Evolutionary conservation across 2,888 invertebrate genomes (phyloP).

Genomic region (Atrina japonica): DNA sequence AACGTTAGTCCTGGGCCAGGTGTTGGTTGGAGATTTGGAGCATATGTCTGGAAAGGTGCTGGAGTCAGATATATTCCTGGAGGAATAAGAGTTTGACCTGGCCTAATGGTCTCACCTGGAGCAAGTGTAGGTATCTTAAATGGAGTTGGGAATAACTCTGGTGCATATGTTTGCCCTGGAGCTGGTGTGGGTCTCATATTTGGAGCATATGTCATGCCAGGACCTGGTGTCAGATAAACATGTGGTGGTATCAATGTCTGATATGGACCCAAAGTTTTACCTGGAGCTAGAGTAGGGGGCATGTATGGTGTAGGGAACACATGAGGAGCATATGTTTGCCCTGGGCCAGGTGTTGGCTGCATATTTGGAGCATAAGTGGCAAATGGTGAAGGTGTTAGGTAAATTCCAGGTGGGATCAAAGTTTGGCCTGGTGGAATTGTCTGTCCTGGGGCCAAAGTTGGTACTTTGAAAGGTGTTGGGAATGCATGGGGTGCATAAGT

Average conservation of each 20-base stretch:
- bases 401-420: conserved; percentile 46
- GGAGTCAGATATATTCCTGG: conserved; percentile 37
- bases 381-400: conserved; percentile 36
- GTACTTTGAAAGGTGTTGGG: conserved; percentile 56
- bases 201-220: conserved; percentile 49
- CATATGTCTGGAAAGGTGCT: conserved; percentile 44
- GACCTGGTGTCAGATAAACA: conserved; percentile 33
- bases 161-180: conserved; percentile 43
- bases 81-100: conserved; percentile 28
- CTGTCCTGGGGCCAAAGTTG: conserved; percentile 55
- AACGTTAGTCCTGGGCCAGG: conserved; percentile 43
- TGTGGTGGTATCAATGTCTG: conserved; percentile 44
- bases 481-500: conserved; percentile 52
- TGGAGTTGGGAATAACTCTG: conserved; percentile 56
- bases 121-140: conserved; percentile 52
- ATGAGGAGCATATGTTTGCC: conserved; percentile 23
- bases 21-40: conserved; percentile 44
- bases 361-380: conserved; percentile 41
- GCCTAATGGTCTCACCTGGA: conserved; percentile 44
- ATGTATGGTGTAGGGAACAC: conserved; percentile 41
- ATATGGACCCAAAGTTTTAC: conserved; percentile 48
- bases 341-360: conserved; percentile 46
- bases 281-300: conserved; percentile 38
- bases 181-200: conserved; percentile 38
- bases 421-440: conserved; percentile 47